Evolutionary conservation across 2,888 invertebrate genomes (phyloP).

Genomic region (Erpobdella octoculata): DNA sequence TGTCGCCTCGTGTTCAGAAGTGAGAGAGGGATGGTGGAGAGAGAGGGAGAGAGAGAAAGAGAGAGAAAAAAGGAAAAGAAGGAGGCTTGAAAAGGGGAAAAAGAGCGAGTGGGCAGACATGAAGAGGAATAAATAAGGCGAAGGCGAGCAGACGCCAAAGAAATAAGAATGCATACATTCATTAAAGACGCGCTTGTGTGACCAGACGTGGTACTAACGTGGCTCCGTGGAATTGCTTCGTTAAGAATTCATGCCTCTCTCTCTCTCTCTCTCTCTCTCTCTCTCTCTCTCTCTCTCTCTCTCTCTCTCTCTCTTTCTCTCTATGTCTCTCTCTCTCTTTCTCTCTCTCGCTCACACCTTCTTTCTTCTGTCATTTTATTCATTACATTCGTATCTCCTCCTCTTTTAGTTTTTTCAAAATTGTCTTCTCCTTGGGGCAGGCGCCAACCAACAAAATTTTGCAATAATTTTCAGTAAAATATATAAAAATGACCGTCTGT

Average conservation of each 20-base stretch:
- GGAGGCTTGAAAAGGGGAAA: not conserved
- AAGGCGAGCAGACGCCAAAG: not conserved
- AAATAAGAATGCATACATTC: not conserved
- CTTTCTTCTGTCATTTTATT: not conserved
- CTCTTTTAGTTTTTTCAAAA: no score
- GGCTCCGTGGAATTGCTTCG: conserved; percentile 79
- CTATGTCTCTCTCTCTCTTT: not conserved
- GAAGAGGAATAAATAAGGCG: not conserved
- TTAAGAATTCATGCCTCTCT: conserved; percentile 68
- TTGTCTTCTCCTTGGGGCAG: no score
- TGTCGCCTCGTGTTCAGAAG: no score
- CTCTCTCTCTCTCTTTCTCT: not conserved
- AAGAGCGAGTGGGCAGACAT: not conserved
- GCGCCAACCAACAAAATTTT: no score
- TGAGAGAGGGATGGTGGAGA: not conserved
- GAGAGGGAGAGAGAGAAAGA: not conserved
- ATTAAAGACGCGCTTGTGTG: no score
- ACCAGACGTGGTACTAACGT: conserved; percentile 82
- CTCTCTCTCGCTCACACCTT: not conserved
- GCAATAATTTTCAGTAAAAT: no score
- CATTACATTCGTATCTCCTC: not conserved
- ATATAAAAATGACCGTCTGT: no score
- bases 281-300: not conserved
- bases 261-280: not conserved
- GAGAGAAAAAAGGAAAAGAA: not conserved